phyloP scores from a whole-genome alignment of 2,888 invertebrate species.

The Sinotaia quadrata region DNA sequence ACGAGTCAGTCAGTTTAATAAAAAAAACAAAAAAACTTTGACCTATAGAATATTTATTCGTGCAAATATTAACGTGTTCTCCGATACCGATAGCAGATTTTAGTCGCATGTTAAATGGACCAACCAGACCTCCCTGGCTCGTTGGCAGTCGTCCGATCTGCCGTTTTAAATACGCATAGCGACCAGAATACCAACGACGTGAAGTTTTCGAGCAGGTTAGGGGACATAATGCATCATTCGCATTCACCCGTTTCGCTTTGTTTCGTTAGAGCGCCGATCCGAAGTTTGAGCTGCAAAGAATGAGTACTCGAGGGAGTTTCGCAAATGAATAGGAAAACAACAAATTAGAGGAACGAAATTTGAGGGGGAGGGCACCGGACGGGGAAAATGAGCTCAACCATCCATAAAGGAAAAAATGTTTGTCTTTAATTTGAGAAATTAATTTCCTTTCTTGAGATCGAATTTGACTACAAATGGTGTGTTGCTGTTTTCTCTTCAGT shows the following conservation, averaged over 20 bases:
- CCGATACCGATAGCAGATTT: no score
- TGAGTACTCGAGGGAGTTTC: constrained; percentile 25
- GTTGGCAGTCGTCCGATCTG: constrained; percentile 14
- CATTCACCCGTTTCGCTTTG: constrained; percentile 25
- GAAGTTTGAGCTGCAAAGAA: constrained; percentile 4
- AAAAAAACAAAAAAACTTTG: no score
- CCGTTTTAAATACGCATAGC: constrained; percentile 30
- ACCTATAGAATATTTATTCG: no score
- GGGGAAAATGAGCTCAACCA: constrained; percentile 19
- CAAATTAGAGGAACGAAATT: constrained; percentile 22
- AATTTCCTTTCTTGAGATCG: no score
- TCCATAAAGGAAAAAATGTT: no score
- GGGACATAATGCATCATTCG: constrained; percentile 30
- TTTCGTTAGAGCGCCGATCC: constrained; percentile 17
- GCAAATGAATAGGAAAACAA: constrained; percentile 28
- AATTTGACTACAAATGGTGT: no score
- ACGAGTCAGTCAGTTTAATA: no score
- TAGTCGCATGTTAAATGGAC: no score
- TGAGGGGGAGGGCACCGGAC: constrained; percentile 1
- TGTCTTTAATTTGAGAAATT: no score
- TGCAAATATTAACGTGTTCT: no score
- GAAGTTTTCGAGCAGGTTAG: neutral
- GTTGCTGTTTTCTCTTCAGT: no score
- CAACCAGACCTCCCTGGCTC: no score
- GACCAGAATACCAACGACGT: constrained; percentile 34